Conservation (phyloP, 1,140 invertebrate genomes). For the Triops cancriformis region DNA sequence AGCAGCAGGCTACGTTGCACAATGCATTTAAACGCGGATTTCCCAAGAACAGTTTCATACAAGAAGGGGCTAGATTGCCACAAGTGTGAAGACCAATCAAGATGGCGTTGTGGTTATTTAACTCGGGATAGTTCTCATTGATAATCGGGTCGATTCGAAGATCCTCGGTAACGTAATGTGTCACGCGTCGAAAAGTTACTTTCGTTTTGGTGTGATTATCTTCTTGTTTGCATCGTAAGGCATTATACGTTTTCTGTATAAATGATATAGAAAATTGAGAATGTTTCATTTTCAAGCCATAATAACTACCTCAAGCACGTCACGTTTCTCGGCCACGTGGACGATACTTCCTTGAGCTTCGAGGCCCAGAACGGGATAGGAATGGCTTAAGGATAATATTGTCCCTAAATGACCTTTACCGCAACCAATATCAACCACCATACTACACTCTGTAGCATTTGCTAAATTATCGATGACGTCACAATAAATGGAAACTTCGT, state of each 20-base stretch:
- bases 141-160: neutral
- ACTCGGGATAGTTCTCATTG: conserved; percentile 4
- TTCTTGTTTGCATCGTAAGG: neutral
- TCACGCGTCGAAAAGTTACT: conserved; percentile 18
- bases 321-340: conserved; percentile 50
- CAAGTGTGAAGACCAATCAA: conserved; percentile 78
- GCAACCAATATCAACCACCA: conserved; percentile 71
- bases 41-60: conserved; percentile 62
- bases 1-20: conserved; percentile 82
- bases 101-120: conserved; percentile 28
- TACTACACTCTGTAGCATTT: conserved; percentile 22
- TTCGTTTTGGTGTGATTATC: neutral
- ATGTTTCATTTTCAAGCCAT: neutral
- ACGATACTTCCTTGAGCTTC: conserved; percentile 60
- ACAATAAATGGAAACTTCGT: conserved; percentile 62
- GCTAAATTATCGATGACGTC: conserved; percentile 44
- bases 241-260: neutral
- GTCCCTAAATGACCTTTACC: conserved; percentile 76
- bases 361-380: conserved; percentile 64
- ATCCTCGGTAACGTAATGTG: conserved; percentile 10
- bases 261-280: neutral
- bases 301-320: neutral
- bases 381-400: conserved; percentile 57
- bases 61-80: conserved; percentile 67
- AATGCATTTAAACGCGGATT: conserved; percentile 47